Evolutionary conservation across 2,888 invertebrate species (phyloP), one percentile per base, ranked within the genome.

Genomic region (Ormyrus rosae): DNA sequence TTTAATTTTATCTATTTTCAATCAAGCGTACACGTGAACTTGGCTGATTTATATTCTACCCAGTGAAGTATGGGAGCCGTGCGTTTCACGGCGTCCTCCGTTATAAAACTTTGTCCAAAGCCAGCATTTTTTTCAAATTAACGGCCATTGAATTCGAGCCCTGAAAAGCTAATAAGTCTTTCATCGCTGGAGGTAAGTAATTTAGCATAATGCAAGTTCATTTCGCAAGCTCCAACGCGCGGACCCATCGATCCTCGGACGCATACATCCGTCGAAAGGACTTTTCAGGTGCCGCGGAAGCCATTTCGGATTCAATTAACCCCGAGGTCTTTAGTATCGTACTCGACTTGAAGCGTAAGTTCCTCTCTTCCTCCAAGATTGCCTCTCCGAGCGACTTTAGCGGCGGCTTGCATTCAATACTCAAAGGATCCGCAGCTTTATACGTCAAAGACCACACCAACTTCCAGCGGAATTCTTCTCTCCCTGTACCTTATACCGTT

Each of bases 291-390:
- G 48, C 45, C 53, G n/a, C 61, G 63, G 51, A 60, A 72, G 63
- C 72, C 72, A 72, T 72, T 72, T 63, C 53, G 61, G 53, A 72
- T 72, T 63, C 61, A 72, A 72, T 72, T 72, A 72, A 72, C 63
- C 45, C n/a, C 48, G 13, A n/a, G 70, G 56, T 60, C 61, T 72
- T 72, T 63, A 72, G 72, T 72, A 72, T 72, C 63, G 63, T 51
- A 53, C 63, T 70, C 58, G 45, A 51, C 61, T 55, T 72, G 34
- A 6, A 6, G 71, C 13, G 61, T 4, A 45, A 61, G 53, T 51
- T 53, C 53, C 53, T 63, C 61, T 19, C 10, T 48, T 63, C 53
- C 61, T 72, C 46, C 19, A 72, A 72, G 72, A 72, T 72, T 72
- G 72, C 45, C 63, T 72, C 72, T 63, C 61, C 45, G 11, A 53